Percentiles rank a stretch among this genome's conserved stretches.
Conservation (phyloP, 1,140 invertebrate genomes). For the Colletes latitarsis region DNA sequence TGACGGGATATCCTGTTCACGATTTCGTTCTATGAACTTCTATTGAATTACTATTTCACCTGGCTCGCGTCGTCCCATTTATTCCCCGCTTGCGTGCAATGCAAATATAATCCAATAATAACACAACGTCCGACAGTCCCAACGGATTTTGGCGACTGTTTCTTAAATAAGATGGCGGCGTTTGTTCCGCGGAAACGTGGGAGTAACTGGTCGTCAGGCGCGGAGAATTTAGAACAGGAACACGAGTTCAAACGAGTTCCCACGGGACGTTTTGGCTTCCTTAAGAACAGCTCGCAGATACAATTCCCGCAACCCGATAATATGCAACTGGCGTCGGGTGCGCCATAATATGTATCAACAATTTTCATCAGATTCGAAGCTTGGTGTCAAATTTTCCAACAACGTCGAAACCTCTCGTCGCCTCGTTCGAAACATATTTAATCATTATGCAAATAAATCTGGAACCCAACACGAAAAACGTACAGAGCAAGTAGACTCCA, state of each 20-base stretch:
- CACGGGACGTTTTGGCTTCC: not conserved
- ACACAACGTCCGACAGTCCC: not conserved
- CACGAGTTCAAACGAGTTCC: not conserved
- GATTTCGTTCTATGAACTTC: not conserved
- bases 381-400: too few species aligned
- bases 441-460: too few species aligned
- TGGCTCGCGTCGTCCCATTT: conserved; percentile 5
- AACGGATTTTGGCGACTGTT: not conserved
- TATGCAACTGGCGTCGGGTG: too few species aligned
- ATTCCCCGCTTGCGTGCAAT: conserved; percentile 32
- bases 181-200: not conserved
- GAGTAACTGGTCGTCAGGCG: not conserved
- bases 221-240: conserved; percentile 11
- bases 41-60: conserved; percentile 1
- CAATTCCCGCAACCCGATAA: not conserved
- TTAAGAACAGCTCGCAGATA: conserved; percentile 4
- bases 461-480: too few species aligned
- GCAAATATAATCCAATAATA: conserved; percentile 43
- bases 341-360: not conserved
- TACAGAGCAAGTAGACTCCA: too few species aligned
- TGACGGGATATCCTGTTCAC: not conserved
- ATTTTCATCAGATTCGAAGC: not conserved
- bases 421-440: too few species aligned
- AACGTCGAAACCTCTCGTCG: too few species aligned
- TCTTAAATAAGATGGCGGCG: conserved; percentile 21